Base-by-base conservation (phyloP, 1,140 invertebrate genomes). In the Euura saliciscinereae region DNA sequence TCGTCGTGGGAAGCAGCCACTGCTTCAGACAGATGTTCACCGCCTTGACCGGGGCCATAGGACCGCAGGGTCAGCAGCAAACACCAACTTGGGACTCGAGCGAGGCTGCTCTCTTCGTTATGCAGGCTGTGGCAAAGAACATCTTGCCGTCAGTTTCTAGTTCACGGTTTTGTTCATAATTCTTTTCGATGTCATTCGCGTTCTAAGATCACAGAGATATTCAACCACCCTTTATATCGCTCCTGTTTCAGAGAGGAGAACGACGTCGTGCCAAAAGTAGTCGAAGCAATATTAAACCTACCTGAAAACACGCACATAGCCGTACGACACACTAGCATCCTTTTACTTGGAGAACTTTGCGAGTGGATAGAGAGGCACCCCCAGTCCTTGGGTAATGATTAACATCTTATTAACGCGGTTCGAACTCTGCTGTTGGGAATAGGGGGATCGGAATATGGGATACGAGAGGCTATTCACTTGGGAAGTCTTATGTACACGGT, bases 311-410 rank as follows among this genome's bases (percentile, higher is more conserved):
- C 94, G 0, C 97, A 99, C 81, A 90, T 96, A 67, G 96, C 96
- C 7, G 95, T 99, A 0, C 89, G 94, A 67, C 93, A 95, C 80
- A 98, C 98, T 0, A 96, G 95, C 77, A 92, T 98, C 68, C 89
- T 96, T 73, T 88, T 99, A 11, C 87, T 99, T 45, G 97, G 97
- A 4, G 97, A 98, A 87, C 89, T 99, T 28, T 94, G 95, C 79
- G 96, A 99, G 82, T 99, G 98, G 98, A 94, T 99, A 64, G 94
- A 98, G 80, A 91, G 91, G 83, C 96, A 99, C 89, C 90, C 94
- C 0, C 90, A 93, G 73, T 92, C 92, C 44, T 84, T 98, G 78
- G 90, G 92, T 92, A 87, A 85, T 72, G 13, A 73, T 44, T 68
- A 64, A 43, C 66, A 65, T 73, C 71, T 74, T 13, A 11, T 73